Evolutionary conservation across 1,140 invertebrate genomes (phyloP), one percentile per base, ranked within the genome.

Genomic region (Wasmannia auropunctata): DNA sequence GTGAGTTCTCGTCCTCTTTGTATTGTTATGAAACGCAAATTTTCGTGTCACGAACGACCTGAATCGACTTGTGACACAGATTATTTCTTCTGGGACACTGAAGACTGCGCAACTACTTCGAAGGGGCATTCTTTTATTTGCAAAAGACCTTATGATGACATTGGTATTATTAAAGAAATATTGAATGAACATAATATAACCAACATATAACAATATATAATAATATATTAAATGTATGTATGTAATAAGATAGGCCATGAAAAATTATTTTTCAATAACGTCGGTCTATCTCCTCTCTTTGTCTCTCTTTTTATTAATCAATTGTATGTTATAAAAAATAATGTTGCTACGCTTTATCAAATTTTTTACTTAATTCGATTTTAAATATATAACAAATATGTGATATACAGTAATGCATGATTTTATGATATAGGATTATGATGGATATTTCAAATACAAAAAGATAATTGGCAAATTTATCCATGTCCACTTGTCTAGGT

Each of bases 61-160:
- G 92, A 93, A 0, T 86, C 88, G 25, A 91, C 84, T 28, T 95
- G 95, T 79, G 84, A 87, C 7, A 90, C 95, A 28, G 95, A 96
- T 88, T 96, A 96, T 81, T 96, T 95, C 91, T 96, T 96, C 84
- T 96, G 96, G 96, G 94, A 95, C 25, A 87, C 92, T 5, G 95
- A 96, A 63, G 95, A 96, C 79, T 96, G 96, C 79, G 92, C 91
- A 6, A 86, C 91, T 14, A 93, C 94, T 31, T 91, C 89, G 28
- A 94, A 95, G 28, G 94, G 92, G 28, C 94, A 96, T 70, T 94
- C 95, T 4, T 96, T 95, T 69, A 91, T 96, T 77, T 96, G 96
- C 90, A 93, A 96, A 89, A 95, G 95, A 76, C 91, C 93, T 34
- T 95, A 95, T 67, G 92, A 95, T 58, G 93, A 96, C 62, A 96